Base-by-base conservation (phyloP, 2,113 vertebrate genomes). In the Mungos mungo region DNA sequence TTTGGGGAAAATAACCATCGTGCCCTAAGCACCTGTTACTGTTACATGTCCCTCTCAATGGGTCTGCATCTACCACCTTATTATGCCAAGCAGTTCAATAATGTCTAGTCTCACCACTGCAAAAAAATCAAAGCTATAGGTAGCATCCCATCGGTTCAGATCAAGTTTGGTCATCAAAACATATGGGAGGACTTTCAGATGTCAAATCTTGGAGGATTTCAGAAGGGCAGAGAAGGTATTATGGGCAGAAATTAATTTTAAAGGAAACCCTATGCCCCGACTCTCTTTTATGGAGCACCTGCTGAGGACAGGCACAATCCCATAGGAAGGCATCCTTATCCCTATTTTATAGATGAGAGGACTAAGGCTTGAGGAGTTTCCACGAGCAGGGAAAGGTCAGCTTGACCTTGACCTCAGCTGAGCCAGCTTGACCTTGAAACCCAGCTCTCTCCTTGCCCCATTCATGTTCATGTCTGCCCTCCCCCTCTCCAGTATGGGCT, bases 401-500 rank as follows among this genome's bases (percentile, higher is more conserved):
- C 41, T 41, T 41, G 41, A 38, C 38, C 38, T 38, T 38, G 38
- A 18, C 54, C 47, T 33, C 33, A 2, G 27, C 38, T 31, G 16
- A 50, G 31, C 15, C 15, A 16, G 66, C 29, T 4, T 60, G 94
- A 52, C 31, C 38, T 3, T 33, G 77, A 84, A 71, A 69, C 16
- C 21, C 25, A 31, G 18, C 52, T 18, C 35, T 35, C 85, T n/a
- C 38, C 52, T 27, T n/a, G 52, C 7, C 69, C 33, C 1, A 2
- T 12, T 57, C 71, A n/a, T 8, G 5, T 10, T 33, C 23, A 0
- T 81, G n/a, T 65, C 72, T 68, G 13, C 19, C n/a, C 10, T 66
- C 35, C n/a, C 31, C 95, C 89, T 79, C 52, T 79, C 1, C 97
- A 99, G 99, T 99, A 99, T 0, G 99, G 99, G 79, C 98, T 99